phyloP scores from a whole-genome alignment of 2,888 invertebrate genomes.

The Xestia ashworthii region DNA sequence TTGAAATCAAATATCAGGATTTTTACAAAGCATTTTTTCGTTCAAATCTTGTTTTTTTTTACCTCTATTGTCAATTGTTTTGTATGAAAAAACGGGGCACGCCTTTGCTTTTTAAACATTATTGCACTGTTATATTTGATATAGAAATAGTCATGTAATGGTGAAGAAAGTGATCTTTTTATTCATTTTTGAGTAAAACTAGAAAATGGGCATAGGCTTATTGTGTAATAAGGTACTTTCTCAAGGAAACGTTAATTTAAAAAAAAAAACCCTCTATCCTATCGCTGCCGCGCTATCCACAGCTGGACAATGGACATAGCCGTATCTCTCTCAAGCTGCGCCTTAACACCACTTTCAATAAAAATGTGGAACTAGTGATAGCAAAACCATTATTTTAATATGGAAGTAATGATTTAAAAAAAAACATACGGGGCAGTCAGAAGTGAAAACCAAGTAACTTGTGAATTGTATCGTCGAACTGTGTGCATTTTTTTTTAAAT shows the following conservation, averaged over 20 bases:
- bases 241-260: not conserved
- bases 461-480: no score
- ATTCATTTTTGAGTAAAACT: not conserved
- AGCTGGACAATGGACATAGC: not conserved
- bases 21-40: constrained; percentile 45
- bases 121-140: not conserved
- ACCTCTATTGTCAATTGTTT: constrained; percentile 17
- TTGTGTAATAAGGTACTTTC: not conserved
- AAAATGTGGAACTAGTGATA: no score
- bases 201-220: not conserved
- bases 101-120: not conserved
- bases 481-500: no score
- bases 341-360: not conserved
- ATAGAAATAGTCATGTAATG: not conserved
- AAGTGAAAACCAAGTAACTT: no score
- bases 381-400: no score
- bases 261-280: no score
- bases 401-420: no score
- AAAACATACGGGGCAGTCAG: no score
- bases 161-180: not conserved
- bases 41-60: constrained; percentile 30
- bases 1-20: constrained; percentile 62
- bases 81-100: not conserved
- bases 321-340: not conserved
- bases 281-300: no score